These are phyloP conservation scores for Aeoliscus strigatus DNA, from an alignment of 2,797 vertebrate species.

Conservation along the genomic window DNA sequence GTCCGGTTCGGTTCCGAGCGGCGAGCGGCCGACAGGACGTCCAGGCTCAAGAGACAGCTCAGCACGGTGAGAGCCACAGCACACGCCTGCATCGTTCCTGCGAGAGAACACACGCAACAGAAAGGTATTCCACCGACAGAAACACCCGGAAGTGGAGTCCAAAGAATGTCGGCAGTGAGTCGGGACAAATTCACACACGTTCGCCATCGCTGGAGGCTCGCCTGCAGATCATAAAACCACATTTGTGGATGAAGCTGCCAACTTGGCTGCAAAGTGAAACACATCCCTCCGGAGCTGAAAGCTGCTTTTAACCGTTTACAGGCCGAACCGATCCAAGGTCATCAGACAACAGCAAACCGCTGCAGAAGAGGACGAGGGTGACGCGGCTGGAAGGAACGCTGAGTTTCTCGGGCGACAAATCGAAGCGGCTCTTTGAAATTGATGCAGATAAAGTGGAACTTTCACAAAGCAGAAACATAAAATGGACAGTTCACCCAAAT, in stretches of 20 bases:
- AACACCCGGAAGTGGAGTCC: not conserved
- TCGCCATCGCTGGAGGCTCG: conserved; percentile 15
- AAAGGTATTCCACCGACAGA: not conserved
- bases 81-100: conserved; percentile 70
- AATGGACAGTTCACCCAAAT: too few relatives aligned
- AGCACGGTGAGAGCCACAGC: conserved; percentile 78
- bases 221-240: conserved; percentile 42
- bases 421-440: too few relatives aligned
- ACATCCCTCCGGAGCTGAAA: conserved; percentile 26
- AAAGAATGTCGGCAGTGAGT: conserved; percentile 15
- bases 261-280: conserved; percentile 41
- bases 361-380: too few relatives aligned
- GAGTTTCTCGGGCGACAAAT: too few relatives aligned
- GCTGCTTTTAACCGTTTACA: conserved; percentile 23
- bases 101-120: not conserved
- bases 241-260: conserved; percentile 30
- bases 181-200: conserved; percentile 29
- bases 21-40: conserved; percentile 81
- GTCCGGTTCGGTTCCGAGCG: conserved; percentile 71
- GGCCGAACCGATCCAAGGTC: too few relatives aligned
- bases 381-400: too few relatives aligned
- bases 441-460: too few relatives aligned
- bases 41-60: conserved; percentile 75
- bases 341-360: too few relatives aligned
- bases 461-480: too few relatives aligned